Evolutionary conservation across 1,140 invertebrate species (phyloP), one percentile per base, ranked within the genome.

Genomic region (Orius insidiosus): DNA sequence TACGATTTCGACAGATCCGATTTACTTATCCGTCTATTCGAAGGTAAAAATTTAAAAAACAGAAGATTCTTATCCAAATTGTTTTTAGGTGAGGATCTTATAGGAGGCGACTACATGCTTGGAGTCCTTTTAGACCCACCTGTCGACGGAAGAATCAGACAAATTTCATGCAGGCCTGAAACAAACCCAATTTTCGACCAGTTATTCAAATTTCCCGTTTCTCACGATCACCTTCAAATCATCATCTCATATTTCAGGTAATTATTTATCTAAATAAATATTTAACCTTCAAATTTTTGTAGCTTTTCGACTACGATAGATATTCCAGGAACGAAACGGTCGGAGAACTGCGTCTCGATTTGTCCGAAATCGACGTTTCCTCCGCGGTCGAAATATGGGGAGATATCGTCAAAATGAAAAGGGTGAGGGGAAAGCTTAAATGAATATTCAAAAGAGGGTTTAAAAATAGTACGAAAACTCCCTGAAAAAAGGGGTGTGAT

Each of bases 1-100:
- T 92, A 89, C 55, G 85, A 92, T 62, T 87, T 88, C 56, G 78
- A 88, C 59, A 72, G 81, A 54, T 88, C 84, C 14, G 86, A 92
- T 62, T 66, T 92, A 36, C 75, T 84, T 48, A 80, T 89, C 15
- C 83, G 88, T 63, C 62, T 92, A 34, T 88, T 90, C 63, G 82
- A 85, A 78, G 81, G 81, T 85, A n/a, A n/a, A n/a, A n/a, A n/a
- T n/a, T n/a, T n/a, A n/a, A n/a, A n/a, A n/a, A n/a, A n/a, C n/a
- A n/a, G n/a, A n/a, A n/a, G n/a, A n/a, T n/a, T n/a, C n/a, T n/a
- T n/a, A n/a, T n/a, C n/a, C n/a, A n/a, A n/a, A n/a, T n/a, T n/a
- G n/a, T n/a, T 24, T 35, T 39, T 15, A 41, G 42, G 35, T 14
- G 51, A 42, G 30, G 41, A 49, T 16, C 15, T 46, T 5, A 35